Evolutionary conservation across 2,888 invertebrate genomes (phyloP).

Genomic region (Eilema sororculum): DNA sequence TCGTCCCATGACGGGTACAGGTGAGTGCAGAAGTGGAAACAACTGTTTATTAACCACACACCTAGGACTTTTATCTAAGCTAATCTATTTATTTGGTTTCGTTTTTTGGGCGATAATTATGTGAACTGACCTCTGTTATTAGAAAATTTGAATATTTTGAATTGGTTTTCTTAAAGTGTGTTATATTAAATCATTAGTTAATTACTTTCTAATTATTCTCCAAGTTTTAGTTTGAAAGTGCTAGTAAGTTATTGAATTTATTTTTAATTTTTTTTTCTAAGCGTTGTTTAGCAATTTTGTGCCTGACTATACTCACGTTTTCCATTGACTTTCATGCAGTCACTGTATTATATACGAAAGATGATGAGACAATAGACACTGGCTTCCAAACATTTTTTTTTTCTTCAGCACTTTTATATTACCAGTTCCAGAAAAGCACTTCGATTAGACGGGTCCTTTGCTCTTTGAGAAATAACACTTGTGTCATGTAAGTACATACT

Average conservation of each 20-base stretch:
- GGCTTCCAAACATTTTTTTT: slow-evolving; percentile 52
- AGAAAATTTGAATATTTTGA: neutral
- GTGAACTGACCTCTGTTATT: neutral
- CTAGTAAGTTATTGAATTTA: neutral
- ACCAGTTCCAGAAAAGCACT: neutral
- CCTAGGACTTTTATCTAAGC: neutral
- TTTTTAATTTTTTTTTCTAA: neutral
- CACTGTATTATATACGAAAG: slow-evolving; percentile 67
- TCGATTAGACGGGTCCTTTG: too few relatives aligned
- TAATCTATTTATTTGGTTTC: neutral
- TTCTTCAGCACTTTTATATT: neutral
- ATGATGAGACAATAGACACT: slow-evolving; percentile 74
- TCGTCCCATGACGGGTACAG: slow-evolving; percentile 58
- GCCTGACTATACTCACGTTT: slow-evolving; percentile 79
- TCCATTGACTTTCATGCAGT: slow-evolving; percentile 78
- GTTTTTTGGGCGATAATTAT: neutral
- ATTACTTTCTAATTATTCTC: neutral
- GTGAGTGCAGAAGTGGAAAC: slow-evolving; percentile 48
- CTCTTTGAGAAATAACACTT: too few relatives aligned
- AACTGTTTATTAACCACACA: slow-evolving; percentile 8
- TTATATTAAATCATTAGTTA: neutral
- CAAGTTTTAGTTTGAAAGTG: too few relatives aligned
- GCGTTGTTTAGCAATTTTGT: slow-evolving; percentile 38
- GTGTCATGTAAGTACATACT: too few relatives aligned
- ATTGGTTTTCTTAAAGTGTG: neutral